Conservation (phyloP, 1,140 invertebrate genomes). For the Scaptomyza graminum region DNA sequence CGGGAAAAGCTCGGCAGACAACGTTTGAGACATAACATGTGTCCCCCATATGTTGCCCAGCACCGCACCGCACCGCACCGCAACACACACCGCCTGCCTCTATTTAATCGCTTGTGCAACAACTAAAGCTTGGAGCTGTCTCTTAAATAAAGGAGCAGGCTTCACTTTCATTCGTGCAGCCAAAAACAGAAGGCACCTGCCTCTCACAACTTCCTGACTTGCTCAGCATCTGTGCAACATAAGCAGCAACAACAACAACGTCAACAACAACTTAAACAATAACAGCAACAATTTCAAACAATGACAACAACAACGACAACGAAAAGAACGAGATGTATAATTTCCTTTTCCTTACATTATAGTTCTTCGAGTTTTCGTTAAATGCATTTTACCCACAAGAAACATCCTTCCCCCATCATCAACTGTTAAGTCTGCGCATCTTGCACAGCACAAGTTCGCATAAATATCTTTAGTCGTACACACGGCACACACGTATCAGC, state of each 20-base stretch:
- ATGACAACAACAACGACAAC: constrained; percentile 10
- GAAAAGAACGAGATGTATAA: constrained; percentile 62
- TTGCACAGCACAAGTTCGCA: constrained; percentile 49
- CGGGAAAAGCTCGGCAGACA: constrained; percentile 11
- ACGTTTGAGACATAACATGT: constrained; percentile 63
- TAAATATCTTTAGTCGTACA: constrained; percentile 55
- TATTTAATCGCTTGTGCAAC: constrained; percentile 40
- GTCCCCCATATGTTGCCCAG: constrained; percentile 23
- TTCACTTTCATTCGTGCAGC: constrained; percentile 56
- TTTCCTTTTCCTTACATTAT: constrained; percentile 62
- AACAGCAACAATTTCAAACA: background rate
- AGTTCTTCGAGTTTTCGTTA: constrained; percentile 54
- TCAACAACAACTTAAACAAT: background rate
- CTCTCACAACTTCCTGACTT: constrained; percentile 56
- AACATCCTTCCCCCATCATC: background rate
- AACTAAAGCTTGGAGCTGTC: constrained; percentile 37
- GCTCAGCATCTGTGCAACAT: constrained; percentile 39
- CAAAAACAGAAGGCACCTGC: constrained; percentile 25
- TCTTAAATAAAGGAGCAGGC: constrained; percentile 64
- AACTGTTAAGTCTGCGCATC: background rate
- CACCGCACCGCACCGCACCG: background rate
- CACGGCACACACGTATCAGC: constrained; percentile 61
- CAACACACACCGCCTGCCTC: constrained; percentile 1
- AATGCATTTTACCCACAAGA: constrained; percentile 47
- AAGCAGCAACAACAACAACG: constrained; percentile 8